Percentiles rank a stretch among this genome's conserved stretches.
Conservation (phyloP, 2,113 vertebrate genomes). For the Trematocara nigrifrons region DNA sequence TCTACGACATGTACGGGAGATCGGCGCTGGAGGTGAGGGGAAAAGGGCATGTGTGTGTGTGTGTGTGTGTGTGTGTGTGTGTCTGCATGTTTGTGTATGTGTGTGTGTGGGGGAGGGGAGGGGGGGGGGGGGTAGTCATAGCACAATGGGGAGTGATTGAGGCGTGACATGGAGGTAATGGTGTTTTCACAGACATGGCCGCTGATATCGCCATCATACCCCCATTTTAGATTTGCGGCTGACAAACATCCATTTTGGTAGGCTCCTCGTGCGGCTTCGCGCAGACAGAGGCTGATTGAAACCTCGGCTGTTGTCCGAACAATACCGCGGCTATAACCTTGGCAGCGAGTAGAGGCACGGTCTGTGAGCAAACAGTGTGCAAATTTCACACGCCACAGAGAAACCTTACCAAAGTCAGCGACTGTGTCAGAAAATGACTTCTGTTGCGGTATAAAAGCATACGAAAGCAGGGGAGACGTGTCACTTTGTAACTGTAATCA, state of each 20-base stretch:
- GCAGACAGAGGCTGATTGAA: slow-evolving; percentile 52
- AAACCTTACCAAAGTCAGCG: not conserved
- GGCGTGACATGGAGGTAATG: slow-evolving; percentile 73
- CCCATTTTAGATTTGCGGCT: slow-evolving; percentile 52
- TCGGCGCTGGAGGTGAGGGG: slow-evolving; percentile 45
- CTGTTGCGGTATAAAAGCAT: not conserved
- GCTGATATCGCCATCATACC: slow-evolving; percentile 60
- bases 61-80: not conserved
- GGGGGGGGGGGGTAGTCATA: not conserved
- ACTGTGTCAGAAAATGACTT: not conserved
- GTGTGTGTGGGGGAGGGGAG: not conserved
- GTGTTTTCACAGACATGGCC: slow-evolving; percentile 72
- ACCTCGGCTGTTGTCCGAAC: slow-evolving; percentile 4
- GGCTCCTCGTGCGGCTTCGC: slow-evolving; percentile 24
- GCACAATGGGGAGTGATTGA: slow-evolving; percentile 72
- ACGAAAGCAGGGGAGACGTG: not conserved
- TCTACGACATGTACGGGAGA: slow-evolving; percentile 53
- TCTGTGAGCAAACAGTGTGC: not conserved
- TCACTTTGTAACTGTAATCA: not conserved
- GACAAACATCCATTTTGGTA: slow-evolving; percentile 64
- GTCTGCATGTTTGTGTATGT: not conserved
- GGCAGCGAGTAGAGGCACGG: not conserved
- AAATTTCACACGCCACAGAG: not conserved
- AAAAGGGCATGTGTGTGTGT: not conserved
- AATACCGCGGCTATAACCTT: not conserved